Conservation (phyloP, 2,797 vertebrate genomes). For the Hypotaenidia philippensis region DNA sequence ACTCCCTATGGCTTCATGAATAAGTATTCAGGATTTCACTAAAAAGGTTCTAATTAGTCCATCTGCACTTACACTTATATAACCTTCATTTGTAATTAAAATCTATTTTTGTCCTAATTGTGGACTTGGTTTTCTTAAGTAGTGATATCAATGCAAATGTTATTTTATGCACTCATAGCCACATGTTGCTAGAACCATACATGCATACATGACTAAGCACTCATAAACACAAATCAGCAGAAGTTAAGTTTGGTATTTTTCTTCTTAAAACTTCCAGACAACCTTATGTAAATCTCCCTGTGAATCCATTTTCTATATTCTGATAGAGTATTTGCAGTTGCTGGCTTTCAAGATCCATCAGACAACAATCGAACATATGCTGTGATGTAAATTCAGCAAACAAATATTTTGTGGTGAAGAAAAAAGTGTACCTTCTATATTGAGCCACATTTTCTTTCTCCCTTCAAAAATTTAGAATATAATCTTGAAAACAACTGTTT, state of each 20-base stretch:
- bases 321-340: not conserved
- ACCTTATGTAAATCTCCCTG: not conserved
- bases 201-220: not conserved
- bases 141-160: constrained; percentile 19
- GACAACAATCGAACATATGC: too few relatives aligned
- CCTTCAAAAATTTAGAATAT: not conserved
- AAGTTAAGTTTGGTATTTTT: not conserved
- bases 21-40: constrained; percentile 34
- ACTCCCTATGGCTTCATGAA: constrained; percentile 12
- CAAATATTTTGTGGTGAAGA: not conserved
- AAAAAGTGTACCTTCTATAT: not conserved
- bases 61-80: constrained; percentile 39
- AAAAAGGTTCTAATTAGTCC: constrained; percentile 51
- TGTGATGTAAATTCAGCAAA: not conserved
- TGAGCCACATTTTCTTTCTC: not conserved
- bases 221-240: not conserved
- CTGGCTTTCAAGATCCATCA: not conserved
- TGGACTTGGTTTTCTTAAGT: constrained; percentile 42
- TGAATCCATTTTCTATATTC: not conserved
- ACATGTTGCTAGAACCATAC: not conserved
- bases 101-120: constrained; percentile 52
- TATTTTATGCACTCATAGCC: not conserved
- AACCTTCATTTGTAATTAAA: constrained; percentile 65
- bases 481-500: not conserved
- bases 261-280: not conserved